A percentile compares a stretch with the other conserved stretches of the same genome.
phyloP scores from a whole-genome alignment of 2,888 invertebrate genomes.

The Folsomia manolachei region DNA sequence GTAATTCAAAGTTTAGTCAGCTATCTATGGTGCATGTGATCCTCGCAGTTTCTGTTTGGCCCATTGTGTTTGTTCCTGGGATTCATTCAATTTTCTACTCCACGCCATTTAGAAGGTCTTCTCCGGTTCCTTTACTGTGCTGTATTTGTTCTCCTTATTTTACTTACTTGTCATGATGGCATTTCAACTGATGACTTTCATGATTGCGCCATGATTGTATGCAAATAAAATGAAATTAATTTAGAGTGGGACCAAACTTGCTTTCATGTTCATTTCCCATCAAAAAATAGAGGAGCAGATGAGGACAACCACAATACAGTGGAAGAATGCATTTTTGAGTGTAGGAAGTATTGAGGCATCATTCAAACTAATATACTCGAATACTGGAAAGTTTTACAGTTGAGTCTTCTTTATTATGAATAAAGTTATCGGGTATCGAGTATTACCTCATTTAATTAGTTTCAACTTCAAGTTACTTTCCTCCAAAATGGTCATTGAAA shows the following conservation, averaged over 20 bases:
- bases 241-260: no score
- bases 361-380: background rate
- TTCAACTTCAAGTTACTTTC: background rate
- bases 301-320: no score
- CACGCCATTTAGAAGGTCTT: background rate
- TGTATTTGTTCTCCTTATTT: no score
- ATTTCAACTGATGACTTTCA: background rate
- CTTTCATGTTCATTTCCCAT: no score
- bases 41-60: background rate
- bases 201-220: constrained; percentile 1
- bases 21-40: no score
- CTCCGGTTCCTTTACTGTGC: no score
- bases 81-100: constrained; percentile 3
- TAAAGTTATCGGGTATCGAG: no score
- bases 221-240: constrained; percentile 8
- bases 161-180: background rate
- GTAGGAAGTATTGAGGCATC: background rate
- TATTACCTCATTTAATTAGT: no score
- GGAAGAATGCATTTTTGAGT: no score
- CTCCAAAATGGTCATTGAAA: background rate
- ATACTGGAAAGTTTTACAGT: no score
- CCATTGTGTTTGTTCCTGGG: background rate
- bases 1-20: background rate
- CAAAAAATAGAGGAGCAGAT: no score
- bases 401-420: no score